Evolutionary conservation across 2,113 vertebrate species (phyloP).

Genomic region (Ranitomeya imitator): DNA sequence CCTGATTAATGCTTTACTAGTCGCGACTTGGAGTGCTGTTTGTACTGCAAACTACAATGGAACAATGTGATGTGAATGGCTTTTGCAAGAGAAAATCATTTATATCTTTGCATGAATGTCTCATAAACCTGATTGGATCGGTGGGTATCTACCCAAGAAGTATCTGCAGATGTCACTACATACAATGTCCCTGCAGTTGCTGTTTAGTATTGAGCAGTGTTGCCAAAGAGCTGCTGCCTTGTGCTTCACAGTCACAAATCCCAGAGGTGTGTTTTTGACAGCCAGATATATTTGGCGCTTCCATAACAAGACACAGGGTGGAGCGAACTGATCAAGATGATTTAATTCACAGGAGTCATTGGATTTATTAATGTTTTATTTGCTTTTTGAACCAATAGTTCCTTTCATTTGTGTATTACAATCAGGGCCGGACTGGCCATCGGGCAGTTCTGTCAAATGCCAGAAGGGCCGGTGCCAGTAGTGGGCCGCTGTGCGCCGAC

Average conservation of each 20-base stretch:
- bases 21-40: no score
- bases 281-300: conserved; percentile 43
- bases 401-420: neutral
- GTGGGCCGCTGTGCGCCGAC: no score
- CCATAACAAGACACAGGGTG: conserved; percentile 19
- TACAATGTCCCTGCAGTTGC: conserved; percentile 67
- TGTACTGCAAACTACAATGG: neutral
- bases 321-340: neutral
- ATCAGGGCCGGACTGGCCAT: no score
- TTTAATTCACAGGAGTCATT: conserved; percentile 6
- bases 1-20: no score
- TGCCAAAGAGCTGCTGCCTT: conserved; percentile 76
- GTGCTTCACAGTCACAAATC: conserved; percentile 69
- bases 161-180: conserved; percentile 64
- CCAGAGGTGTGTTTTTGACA: conserved; percentile 59
- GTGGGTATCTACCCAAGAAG: conserved; percentile 35
- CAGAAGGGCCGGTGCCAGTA: no score
- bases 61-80: neutral
- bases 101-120: no score
- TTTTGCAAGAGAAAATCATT: neutral
- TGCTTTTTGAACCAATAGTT: neutral
- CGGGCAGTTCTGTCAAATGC: no score
- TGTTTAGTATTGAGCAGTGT: conserved; percentile 67
- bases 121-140: neutral
- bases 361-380: neutral